These are phyloP conservation scores for Galaxea fascicularis DNA, from an alignment of 92 coral and sea anemone species.

Conservation along the genomic window DNA sequence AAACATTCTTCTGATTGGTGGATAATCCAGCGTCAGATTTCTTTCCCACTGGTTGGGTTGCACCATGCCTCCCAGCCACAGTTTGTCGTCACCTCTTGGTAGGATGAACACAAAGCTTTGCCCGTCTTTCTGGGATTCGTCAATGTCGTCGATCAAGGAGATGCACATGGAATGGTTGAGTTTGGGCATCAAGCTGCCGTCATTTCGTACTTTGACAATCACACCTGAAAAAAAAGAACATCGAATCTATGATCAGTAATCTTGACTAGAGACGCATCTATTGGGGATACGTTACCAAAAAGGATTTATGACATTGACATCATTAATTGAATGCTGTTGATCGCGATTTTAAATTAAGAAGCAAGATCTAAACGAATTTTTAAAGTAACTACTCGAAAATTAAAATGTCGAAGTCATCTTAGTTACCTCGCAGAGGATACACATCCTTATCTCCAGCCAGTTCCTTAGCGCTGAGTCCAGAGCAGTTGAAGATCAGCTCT, in stretches of 20 bases:
- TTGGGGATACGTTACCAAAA: not conserved
- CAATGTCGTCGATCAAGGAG: constrained; percentile 50
- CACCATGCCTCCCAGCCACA: constrained; percentile 49
- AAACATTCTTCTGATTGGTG: constrained; percentile 56
- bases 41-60: constrained; percentile 61
- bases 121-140: constrained; percentile 44
- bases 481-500: constrained; percentile 60
- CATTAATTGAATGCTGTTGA: no score
- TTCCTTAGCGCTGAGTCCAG: constrained; percentile 69
- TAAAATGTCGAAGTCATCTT: no score
- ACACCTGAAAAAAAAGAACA: constrained; percentile 1
- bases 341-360: no score
- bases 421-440: constrained; percentile 59
- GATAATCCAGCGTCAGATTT: constrained; percentile 35
- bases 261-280: not conserved
- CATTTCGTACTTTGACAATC: constrained; percentile 40
- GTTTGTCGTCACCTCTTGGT: constrained; percentile 53
- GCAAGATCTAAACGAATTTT: no score
- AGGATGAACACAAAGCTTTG: constrained; percentile 51
- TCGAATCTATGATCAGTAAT: not conserved
- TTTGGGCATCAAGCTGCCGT: constrained; percentile 51
- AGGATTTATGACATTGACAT: not conserved
- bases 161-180: constrained; percentile 45
- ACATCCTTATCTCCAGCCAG: constrained; percentile 69
- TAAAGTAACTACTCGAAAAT: not conserved